phyloP scores from a whole-genome alignment of 2,797 vertebrate genomes.

The Falco rusticolus region DNA sequence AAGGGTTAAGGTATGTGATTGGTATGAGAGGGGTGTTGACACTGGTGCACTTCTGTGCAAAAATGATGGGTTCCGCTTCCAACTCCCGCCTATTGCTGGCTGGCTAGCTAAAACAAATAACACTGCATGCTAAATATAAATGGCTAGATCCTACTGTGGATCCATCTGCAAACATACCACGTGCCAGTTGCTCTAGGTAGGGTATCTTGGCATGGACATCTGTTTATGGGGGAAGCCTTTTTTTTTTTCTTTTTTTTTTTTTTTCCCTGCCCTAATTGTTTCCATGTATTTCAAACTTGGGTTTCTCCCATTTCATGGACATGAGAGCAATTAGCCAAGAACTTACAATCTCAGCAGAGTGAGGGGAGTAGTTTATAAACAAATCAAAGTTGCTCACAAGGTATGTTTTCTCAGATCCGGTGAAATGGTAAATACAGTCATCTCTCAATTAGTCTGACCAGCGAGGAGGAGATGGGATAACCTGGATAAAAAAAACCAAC shows the following conservation, averaged over 20 bases:
- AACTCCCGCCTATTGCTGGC: not conserved
- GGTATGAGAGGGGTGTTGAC: not conserved
- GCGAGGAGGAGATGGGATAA: constrained; percentile 4
- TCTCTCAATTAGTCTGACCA: constrained; percentile 43
- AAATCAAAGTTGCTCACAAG: constrained; percentile 59
- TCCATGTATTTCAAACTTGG: constrained; percentile 54
- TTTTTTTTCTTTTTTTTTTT: not conserved
- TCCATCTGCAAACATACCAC: constrained; percentile 64
- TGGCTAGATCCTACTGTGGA: constrained; percentile 63
- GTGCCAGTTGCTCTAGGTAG: constrained; percentile 63
- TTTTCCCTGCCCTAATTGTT: constrained; percentile 51
- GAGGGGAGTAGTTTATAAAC: constrained; percentile 62
- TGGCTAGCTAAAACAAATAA: constrained; percentile 48
- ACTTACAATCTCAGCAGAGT: constrained; percentile 67
- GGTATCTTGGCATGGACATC: constrained; percentile 54
- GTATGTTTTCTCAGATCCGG: constrained; percentile 50
- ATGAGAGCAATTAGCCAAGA: constrained; percentile 66
- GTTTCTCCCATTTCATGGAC: constrained; percentile 64
- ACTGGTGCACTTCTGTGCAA: not conserved
- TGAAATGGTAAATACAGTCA: constrained; percentile 49
- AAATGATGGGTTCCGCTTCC: not conserved
- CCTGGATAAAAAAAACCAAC: constrained; percentile 30
- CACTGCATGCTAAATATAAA: constrained; percentile 58
- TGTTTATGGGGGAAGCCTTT: constrained; percentile 57
- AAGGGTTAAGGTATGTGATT: not conserved